Evolutionary conservation across 1,140 invertebrate species (phyloP), one percentile per base, ranked within the genome.

Genomic region (Penaeus indicus): DNA sequence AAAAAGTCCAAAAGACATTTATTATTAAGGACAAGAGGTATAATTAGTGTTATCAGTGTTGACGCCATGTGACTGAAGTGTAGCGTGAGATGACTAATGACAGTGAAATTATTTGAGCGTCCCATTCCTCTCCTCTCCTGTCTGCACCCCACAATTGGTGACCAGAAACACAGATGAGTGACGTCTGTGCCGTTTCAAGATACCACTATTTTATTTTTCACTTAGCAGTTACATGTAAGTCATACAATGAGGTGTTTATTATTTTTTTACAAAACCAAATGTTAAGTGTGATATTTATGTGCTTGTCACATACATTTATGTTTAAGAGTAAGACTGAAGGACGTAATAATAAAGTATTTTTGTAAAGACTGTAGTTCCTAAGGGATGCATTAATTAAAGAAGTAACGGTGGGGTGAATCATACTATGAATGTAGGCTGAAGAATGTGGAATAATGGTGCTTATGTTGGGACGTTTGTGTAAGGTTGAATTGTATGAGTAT

Each of bases 181-280:
- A 84, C 32, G 75, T 84, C 87, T 88, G 87, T 88, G 87, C 82
- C 61, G 19, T 64, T 77, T 79, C 38, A 63, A 88, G 63, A 88
- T 88, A 82, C 67, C 81, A 80, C 54, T 83, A 47, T 88, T 83
- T 83, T 83, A 75, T 88, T 88, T 77, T 82, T 77, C 62, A 54
- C 54, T 42, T 78, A 72, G 61, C 78, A 84, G 82, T 88, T 84
- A 88, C 87, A 88, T 88, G 82, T 84, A 84, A 88, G 81, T 88
- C 87, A 77, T 47, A 84, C 81, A 84, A 84, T 84, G 87, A 88
- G 80, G 82, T 67, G 87, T 88, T 88, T 88, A 88, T 88, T 88
- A 88, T 88, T 88, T 88, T 88, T 88, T 88, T 88, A 88, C 87
- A 84, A 88, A 88, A 88, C 87, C 87, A 88, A 88, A 88, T 88